A percentile compares a stretch with the other conserved stretches of the same genome.
Evolutionary conservation across 1,140 invertebrate species (phyloP).

Genomic region (Scaptomyza graminum): DNA sequence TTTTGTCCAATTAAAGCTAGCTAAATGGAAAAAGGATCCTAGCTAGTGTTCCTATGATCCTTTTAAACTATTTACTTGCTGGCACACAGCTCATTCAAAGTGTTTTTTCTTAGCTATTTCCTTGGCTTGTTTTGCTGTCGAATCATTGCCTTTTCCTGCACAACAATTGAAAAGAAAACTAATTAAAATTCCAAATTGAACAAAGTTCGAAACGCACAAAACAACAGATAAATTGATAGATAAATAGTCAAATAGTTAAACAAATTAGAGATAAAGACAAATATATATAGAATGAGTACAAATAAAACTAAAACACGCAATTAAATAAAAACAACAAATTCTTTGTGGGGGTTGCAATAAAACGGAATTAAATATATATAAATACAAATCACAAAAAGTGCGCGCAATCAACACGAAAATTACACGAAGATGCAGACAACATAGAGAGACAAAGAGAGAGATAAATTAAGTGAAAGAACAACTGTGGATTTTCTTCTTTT

Average conservation of each 20-base stretch:
- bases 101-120: background rate
- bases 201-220: conserved; percentile 29
- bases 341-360: conserved; percentile 39
- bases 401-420: conserved; percentile 36
- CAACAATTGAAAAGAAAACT: conserved; percentile 9
- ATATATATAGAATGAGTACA: conserved; percentile 24
- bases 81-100: conserved; percentile 30
- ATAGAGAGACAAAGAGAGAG: conserved; percentile 50
- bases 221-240: conserved; percentile 44
- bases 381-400: conserved; percentile 44
- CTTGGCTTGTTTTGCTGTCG: too few species aligned
- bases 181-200: conserved; percentile 30
- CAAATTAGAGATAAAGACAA: background rate
- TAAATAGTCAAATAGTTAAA: conserved; percentile 27
- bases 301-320: conserved; percentile 45
- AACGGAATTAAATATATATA: conserved; percentile 11
- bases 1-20: background rate
- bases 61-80: background rate
- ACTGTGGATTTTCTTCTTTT: conserved; percentile 25
- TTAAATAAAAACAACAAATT: conserved; percentile 32
- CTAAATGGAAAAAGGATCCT: too few species aligned
- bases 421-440: conserved; percentile 41
- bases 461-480: conserved; percentile 9
- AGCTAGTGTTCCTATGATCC: too few species aligned
- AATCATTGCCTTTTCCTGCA: too few species aligned